Evolutionary conservation across 2,113 vertebrate species (phyloP).

Genomic region (Tupaia chinensis): DNA sequence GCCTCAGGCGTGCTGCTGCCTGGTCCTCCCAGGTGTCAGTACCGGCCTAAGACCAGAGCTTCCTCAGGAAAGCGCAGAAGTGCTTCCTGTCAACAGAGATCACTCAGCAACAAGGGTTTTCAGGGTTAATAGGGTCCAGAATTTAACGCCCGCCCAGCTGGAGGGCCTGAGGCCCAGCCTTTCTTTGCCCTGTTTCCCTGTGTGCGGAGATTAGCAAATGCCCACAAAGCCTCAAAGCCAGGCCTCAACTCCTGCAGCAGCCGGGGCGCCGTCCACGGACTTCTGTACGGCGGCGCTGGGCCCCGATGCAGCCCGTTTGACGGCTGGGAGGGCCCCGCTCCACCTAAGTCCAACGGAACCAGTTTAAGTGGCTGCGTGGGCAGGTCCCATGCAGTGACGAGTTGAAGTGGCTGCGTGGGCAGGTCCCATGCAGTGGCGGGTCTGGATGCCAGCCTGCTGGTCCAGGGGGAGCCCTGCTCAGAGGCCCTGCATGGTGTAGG

Average conservation of each 20-base stretch:
- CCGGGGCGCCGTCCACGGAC: too few relatives aligned
- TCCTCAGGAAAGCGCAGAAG: too few relatives aligned
- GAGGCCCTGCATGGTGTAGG: background rate
- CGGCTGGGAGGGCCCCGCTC: too few relatives aligned
- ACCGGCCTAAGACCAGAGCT: conserved; percentile 17
- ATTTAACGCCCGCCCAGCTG: conserved; percentile 69
- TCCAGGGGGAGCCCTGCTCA: background rate
- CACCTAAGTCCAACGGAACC: too few relatives aligned
- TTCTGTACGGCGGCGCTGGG: too few relatives aligned
- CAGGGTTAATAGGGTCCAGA: conserved; percentile 74
- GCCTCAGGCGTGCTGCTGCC: conserved; percentile 70
- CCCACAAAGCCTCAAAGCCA: background rate
- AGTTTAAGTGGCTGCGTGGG: too few relatives aligned
- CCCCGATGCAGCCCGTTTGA: too few relatives aligned
- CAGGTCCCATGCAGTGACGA: too few relatives aligned
- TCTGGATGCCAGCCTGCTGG: too few relatives aligned
- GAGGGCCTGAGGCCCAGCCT: conserved; percentile 54
- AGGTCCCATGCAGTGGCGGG: too few relatives aligned
- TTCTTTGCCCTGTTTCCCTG: conserved; percentile 72
- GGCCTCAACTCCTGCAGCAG: background rate
- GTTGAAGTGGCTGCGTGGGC: too few relatives aligned
- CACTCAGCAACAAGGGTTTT: conserved; percentile 52
- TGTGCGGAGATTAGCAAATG: background rate
- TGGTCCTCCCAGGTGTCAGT: conserved; percentile 70
- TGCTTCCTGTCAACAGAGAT: conserved; percentile 84